These are phyloP conservation scores for Opisthograptis luteolata DNA, from an alignment of 2,888 invertebrate species.

Conservation along the genomic window DNA sequence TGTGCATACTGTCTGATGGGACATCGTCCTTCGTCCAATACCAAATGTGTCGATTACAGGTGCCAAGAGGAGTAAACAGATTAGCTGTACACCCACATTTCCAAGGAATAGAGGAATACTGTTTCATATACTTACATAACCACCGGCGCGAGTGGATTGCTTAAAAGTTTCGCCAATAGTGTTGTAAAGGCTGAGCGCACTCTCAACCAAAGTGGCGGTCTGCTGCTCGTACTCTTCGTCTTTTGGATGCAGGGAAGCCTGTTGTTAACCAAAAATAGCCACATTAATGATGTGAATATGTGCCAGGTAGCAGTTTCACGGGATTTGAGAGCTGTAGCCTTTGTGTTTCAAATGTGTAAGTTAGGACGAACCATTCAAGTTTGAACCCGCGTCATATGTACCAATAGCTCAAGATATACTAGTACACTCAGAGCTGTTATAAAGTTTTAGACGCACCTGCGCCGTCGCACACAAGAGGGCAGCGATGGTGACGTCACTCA, in stretches of 20 bases:
- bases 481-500: constrained; percentile 92
- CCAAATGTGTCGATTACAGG: too few relatives aligned
- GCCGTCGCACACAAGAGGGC: constrained; percentile 92
- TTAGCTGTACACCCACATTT: too few relatives aligned
- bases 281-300: neutral
- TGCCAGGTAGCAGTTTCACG: too few relatives aligned
- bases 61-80: too few relatives aligned
- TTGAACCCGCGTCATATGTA: too few relatives aligned
- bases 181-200: constrained; percentile 93
- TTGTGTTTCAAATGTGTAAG: too few relatives aligned
- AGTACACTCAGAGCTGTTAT: neutral
- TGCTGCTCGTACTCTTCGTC: constrained; percentile 93
- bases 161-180: constrained; percentile 92
- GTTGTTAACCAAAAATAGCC: constrained; percentile 4
- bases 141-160: constrained; percentile 93
- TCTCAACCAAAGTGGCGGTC: constrained; percentile 93
- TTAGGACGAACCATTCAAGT: too few relatives aligned
- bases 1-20: too few relatives aligned
- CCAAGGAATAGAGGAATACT: too few relatives aligned
- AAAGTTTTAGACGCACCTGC: constrained; percentile 73
- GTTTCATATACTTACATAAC: constrained; percentile 88
- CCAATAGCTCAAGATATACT: too few relatives aligned
- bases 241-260: constrained; percentile 80
- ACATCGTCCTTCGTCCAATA: too few relatives aligned
- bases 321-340: too few relatives aligned